A percentile compares a stretch with the other conserved stretches of the same genome.
Conservation (phyloP, 2,888 invertebrate genomes). For the Tenthredo mesomela region DNA sequence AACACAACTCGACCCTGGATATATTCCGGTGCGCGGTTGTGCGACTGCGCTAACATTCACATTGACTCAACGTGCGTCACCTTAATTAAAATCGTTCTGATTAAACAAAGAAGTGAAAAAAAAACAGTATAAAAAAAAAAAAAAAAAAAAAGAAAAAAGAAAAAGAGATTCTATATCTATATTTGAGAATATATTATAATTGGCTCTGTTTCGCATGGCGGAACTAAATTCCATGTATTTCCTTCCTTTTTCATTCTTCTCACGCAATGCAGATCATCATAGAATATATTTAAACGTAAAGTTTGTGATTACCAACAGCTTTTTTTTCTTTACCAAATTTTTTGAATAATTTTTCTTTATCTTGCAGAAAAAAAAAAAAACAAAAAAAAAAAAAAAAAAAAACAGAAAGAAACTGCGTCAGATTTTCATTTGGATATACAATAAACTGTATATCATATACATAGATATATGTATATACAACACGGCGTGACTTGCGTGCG, state of each 20-base stretch:
- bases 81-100: background rate
- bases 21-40: background rate
- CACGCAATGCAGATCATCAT: background rate
- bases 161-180: background rate
- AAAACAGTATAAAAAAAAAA: too few species aligned
- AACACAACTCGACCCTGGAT: background rate
- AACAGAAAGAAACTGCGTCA: background rate
- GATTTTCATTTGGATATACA: background rate
- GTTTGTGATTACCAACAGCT: background rate
- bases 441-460: too few species aligned
- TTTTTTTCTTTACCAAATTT: background rate
- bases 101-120: background rate
- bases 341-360: background rate
- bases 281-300: background rate
- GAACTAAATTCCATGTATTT: background rate
- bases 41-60: background rate
- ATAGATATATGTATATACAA: background rate
- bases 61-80: background rate
- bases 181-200: background rate
- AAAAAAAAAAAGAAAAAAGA: background rate
- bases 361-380: too few species aligned
- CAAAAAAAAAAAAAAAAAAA: background rate
- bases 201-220: background rate
- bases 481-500: slow-evolving; percentile 15
- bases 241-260: background rate